Evolutionary conservation across 2,797 vertebrate genomes (phyloP).

Genomic region (Lindbergichthys nudifrons): DNA sequence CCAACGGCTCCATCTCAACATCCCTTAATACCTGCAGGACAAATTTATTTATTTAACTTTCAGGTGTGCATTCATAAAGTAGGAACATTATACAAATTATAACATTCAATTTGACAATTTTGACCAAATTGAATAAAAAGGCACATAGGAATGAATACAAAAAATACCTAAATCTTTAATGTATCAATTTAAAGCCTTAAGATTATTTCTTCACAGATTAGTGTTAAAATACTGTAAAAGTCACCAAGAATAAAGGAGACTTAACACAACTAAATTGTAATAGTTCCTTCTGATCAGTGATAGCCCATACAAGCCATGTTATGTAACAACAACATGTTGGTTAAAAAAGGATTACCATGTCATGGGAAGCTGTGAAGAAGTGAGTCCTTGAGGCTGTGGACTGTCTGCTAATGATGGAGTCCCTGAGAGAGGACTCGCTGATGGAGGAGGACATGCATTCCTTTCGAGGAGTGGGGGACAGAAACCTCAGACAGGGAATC

Average conservation of each 20-base stretch:
- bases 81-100: background rate
- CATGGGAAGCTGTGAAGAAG: constrained; percentile 55
- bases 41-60: background rate
- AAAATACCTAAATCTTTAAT: too few relatives aligned
- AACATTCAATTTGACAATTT: background rate
- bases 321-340: background rate
- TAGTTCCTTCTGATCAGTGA: background rate
- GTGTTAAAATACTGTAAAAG: background rate
- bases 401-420: constrained; percentile 80
- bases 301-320: background rate
- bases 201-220: background rate
- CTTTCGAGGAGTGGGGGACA: constrained; percentile 72
- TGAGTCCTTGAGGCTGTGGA: constrained; percentile 73
- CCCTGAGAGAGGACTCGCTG: constrained; percentile 77
- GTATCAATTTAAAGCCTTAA: too few relatives aligned
- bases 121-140: background rate
- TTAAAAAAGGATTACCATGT: constrained; percentile 61
- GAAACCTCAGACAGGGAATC: constrained; percentile 78
- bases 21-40: constrained; percentile 71
- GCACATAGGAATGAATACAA: background rate
- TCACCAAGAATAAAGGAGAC: background rate
- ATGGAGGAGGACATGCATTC: constrained; percentile 73
- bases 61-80: background rate
- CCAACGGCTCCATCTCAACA: constrained; percentile 66
- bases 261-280: background rate